Evolutionary conservation across 2,113 vertebrate species (phyloP), one percentile per base, ranked within the genome.

Genomic region (Sakesphorus luctuosus): DNA sequence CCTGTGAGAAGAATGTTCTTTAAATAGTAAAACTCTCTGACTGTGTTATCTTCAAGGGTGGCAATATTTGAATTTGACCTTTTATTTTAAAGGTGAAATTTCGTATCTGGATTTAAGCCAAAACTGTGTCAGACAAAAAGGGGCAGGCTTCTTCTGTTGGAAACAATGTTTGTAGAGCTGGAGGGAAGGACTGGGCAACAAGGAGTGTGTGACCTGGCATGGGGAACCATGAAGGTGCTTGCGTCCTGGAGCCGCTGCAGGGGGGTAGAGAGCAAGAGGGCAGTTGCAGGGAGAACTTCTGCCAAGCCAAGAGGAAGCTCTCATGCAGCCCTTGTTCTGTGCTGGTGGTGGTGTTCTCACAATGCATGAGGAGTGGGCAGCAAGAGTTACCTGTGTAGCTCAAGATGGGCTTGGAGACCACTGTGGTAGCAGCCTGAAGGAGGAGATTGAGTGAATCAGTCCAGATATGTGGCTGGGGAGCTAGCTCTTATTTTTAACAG

Each of bases 391-490:
- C 36, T 81, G 35, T 50, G 24, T 62, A 26, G 35, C 35, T 91
- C 52, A 55, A 3, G 52, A 3, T 59, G 61, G 38, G 24, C 18
- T 44, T 92, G 84, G 61, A 89, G 67, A 88, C 78, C 36, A 38
- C 23, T 18, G 28, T 17, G 7, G 65, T 43, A 52, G 86, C 76
- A 72, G 71, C 63, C 2, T 0, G 0, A 61, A 80, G 17, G 49
- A 93, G 23, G 53, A 74, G 40, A 26, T 73, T 71, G 59, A 86
- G 52, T 52, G 68, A 90, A 67, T 47, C 61, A 78, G 47, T 91
- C 73, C 65, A 67, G 86, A 84, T 61, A 86, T 78, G 94, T 63
- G 93, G 73, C 94, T 95, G 92, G 86, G 65, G 89, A 94, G 44
- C 26, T 84, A 68, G 86, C 56, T 92, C 50, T 81, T 78, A 80